Percentiles rank a stretch among this genome's conserved stretches.
Conservation (phyloP, 1,140 invertebrate genomes). For the Diachasmimorpha longicaudata region DNA sequence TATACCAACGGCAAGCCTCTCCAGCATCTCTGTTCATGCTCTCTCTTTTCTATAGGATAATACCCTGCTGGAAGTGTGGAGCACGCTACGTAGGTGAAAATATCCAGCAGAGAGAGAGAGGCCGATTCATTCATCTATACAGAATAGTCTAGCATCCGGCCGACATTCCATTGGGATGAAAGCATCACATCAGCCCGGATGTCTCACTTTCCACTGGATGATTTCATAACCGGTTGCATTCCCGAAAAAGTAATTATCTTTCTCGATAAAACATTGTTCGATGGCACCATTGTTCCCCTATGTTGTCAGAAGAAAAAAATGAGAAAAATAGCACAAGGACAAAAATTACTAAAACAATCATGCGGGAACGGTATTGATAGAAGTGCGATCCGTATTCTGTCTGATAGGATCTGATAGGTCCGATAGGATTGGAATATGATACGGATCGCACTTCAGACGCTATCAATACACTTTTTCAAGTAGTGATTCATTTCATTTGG, state of each 20-base stretch:
- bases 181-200: background rate
- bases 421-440: no score
- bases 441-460: no score
- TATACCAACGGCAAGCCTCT: background rate
- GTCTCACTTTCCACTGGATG: background rate
- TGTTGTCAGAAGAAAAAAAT: no score
- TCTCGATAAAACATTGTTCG: background rate
- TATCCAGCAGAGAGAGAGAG: background rate
- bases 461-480: no score
- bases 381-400: no score
- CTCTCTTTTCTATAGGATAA: background rate
- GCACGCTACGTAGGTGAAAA: background rate
- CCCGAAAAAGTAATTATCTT: background rate
- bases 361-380: no score
- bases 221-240: background rate
- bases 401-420: no score
- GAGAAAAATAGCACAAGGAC: no score
- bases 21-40: background rate
- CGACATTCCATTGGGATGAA: background rate
- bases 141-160: slow-evolving; percentile 2
- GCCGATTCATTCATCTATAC: background rate
- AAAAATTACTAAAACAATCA: no score
- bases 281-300: no score
- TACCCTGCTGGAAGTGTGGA: background rate
- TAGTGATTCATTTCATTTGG: no score